A percentile compares a stretch with the other conserved stretches of the same genome.
phyloP scores from a whole-genome alignment of 1,140 invertebrate genomes.

The Ruditapes philippinarum region DNA sequence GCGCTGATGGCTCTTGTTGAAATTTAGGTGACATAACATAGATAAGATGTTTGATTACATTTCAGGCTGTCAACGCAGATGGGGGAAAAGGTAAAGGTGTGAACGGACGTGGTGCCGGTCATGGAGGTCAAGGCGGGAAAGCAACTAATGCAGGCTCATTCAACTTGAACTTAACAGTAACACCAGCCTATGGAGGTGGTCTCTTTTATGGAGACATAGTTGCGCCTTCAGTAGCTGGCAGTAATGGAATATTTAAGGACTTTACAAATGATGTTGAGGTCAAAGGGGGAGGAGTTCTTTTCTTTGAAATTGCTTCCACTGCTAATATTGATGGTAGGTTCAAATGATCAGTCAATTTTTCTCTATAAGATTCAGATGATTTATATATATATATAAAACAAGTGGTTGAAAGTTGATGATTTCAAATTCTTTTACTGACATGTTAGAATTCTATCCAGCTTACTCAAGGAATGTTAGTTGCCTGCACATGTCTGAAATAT shows the following conservation, averaged over 20 bases:
- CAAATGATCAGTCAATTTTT: too few species aligned
- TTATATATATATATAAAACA: too few species aligned
- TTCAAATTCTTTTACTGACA: too few species aligned
- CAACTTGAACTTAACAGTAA: neutral
- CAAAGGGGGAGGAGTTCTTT: conserved; percentile 76
- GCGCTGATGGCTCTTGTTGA: too few species aligned
- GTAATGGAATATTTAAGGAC: conserved; percentile 65
- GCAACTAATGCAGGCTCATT: neutral
- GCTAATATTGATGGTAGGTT: conserved; percentile 74
- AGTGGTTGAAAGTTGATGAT: too few species aligned
- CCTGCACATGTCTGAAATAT: too few species aligned
- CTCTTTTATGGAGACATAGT: conserved; percentile 74
- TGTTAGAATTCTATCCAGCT: too few species aligned
- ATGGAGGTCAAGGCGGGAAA: conserved; percentile 78
- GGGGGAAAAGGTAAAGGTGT: conserved; percentile 66
- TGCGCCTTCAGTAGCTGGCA: conserved; percentile 70
- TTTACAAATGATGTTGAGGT: conserved; percentile 13
- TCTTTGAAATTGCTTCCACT: conserved; percentile 62
- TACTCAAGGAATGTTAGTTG: too few species aligned
- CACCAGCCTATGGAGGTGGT: conserved; percentile 58
- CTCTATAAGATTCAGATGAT: too few species aligned
- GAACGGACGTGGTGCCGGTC: conserved; percentile 74
- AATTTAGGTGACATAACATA: too few species aligned
- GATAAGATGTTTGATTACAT: too few species aligned
- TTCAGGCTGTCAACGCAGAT: conserved; percentile 60